These are phyloP conservation scores for Hydrolagus colliei DNA, from an alignment of 2,797 vertebrate species.

Conservation along the genomic window DNA sequence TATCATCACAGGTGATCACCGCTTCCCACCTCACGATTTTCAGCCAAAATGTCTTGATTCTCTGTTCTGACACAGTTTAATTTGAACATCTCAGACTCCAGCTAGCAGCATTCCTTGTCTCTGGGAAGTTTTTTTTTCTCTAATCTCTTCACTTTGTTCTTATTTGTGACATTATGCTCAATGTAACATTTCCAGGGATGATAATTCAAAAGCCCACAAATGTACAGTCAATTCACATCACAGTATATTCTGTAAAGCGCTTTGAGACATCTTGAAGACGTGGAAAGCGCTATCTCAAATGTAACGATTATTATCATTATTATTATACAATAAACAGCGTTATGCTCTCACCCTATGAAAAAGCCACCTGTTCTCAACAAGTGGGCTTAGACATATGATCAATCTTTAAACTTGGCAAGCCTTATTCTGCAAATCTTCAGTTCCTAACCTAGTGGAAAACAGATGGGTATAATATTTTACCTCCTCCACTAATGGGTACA, in stretches of 20 bases:
- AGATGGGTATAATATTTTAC: background rate
- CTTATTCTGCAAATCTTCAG: constrained; percentile 6
- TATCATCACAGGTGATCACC: too few relatives aligned
- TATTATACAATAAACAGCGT: background rate
- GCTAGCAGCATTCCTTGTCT: background rate
- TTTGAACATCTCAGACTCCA: background rate
- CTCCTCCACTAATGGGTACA: background rate
- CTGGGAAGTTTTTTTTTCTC: background rate
- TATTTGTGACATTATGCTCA: background rate
- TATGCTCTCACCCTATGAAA: background rate
- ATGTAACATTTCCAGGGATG: too few relatives aligned
- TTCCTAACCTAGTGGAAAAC: background rate
- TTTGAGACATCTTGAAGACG: too few relatives aligned
- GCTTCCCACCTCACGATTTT: too few relatives aligned
- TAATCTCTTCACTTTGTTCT: background rate
- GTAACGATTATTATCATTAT: too few relatives aligned
- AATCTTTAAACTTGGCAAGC: background rate
- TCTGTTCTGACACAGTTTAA: too few relatives aligned
- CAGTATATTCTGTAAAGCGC: too few relatives aligned
- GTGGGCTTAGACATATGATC: background rate
- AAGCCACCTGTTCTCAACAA: background rate
- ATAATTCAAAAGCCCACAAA: too few relatives aligned
- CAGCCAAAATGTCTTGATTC: too few relatives aligned
- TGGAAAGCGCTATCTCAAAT: too few relatives aligned
- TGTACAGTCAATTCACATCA: too few relatives aligned